A percentile compares a stretch with the other conserved stretches of the same genome.
These are phyloP conservation scores for Planiliza haematocheilus DNA, from an alignment of 2,113 vertebrate species.

Conservation along the genomic window DNA sequence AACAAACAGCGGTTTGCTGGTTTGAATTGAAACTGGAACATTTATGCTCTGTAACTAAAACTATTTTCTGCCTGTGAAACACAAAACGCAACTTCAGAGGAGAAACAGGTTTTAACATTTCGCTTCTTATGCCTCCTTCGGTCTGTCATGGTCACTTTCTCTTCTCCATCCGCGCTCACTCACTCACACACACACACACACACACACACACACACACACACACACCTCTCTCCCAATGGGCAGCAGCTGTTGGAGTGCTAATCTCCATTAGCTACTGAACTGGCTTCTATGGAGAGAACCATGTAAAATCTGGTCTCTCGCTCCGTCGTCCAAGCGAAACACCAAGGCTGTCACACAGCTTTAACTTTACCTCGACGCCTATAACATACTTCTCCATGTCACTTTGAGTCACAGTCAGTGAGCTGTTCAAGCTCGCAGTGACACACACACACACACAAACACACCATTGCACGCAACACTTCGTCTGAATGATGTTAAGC, in stretches of 20 bases:
- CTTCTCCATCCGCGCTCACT: constrained; percentile 25
- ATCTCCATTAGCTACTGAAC: constrained; percentile 82
- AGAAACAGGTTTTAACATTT: constrained; percentile 42
- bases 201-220: constrained; percentile 45
- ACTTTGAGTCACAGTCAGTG: constrained; percentile 17
- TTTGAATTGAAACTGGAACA: constrained; percentile 35
- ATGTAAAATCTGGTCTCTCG: constrained; percentile 51
- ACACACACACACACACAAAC: constrained; percentile 10
- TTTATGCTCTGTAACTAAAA: constrained; percentile 63
- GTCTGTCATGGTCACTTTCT: constrained; percentile 16
- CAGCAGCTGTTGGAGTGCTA: constrained; percentile 81
- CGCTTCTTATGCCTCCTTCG: constrained; percentile 15
- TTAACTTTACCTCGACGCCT: neutral
- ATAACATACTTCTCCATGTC: constrained; percentile 20
- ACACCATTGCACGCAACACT: neutral
- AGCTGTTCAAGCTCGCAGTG: neutral
- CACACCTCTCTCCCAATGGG: constrained; percentile 69
- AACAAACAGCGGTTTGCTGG: constrained; percentile 37
- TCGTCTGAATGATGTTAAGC: no score
- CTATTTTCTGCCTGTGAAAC: constrained; percentile 51
- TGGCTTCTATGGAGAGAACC: constrained; percentile 64
- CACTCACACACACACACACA: constrained; percentile 41
- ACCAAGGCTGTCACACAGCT: constrained; percentile 16
- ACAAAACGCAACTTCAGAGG: constrained; percentile 54
- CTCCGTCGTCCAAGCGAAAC: constrained; percentile 40